These are phyloP conservation scores for Fragum fragum DNA, from an alignment of 2,888 invertebrate genomes.

Conservation along the genomic window DNA sequence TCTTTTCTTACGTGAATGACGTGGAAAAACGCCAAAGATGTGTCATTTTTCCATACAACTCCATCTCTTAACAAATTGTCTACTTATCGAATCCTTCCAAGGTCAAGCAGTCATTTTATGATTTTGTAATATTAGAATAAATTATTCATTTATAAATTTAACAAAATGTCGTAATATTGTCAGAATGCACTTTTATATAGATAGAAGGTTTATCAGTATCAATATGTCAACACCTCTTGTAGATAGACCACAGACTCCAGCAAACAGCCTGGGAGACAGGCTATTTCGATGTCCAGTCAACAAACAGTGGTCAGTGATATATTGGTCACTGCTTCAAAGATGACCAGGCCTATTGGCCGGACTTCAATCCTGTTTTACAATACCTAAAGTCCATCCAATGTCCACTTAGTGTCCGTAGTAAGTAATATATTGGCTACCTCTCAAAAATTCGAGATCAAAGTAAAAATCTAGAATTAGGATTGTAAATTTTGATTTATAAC, in stretches of 20 bases:
- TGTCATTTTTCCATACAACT: too few relatives aligned
- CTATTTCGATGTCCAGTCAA: background rate
- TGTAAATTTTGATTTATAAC: background rate
- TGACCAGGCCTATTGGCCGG: background rate
- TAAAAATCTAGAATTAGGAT: background rate
- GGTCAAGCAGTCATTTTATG: too few relatives aligned
- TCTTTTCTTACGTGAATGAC: too few relatives aligned
- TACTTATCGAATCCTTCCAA: too few relatives aligned
- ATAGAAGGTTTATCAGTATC: background rate
- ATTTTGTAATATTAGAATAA: too few relatives aligned
- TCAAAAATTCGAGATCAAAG: conserved; percentile 13
- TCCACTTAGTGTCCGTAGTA: background rate
- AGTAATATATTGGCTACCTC: conserved; percentile 6
- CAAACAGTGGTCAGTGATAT: conserved; percentile 6
- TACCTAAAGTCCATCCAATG: background rate
- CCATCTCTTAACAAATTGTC: too few relatives aligned
- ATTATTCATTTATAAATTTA: too few relatives aligned
- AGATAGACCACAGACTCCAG: background rate
- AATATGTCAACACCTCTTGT: background rate
- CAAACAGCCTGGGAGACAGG: conserved; percentile 2
- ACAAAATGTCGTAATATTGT: background rate
- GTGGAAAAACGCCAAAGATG: too few relatives aligned
- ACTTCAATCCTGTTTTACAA: conserved; percentile 3
- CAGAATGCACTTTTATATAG: background rate
- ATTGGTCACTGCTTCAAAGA: background rate